phyloP scores from a whole-genome alignment of 2,113 vertebrate genomes.

The Aramus guarauna region DNA sequence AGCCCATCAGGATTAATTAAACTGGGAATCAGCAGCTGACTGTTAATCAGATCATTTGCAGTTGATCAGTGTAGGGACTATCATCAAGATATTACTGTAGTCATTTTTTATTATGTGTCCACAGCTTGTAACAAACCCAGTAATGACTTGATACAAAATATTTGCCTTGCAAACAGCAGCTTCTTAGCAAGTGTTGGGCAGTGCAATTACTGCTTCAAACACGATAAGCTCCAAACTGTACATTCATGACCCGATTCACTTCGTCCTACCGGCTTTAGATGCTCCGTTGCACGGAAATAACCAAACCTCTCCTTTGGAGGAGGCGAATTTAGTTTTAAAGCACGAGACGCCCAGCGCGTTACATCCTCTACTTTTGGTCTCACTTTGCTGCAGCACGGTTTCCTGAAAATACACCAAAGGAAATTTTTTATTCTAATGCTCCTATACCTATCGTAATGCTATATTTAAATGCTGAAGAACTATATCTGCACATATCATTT shows the following conservation, averaged over 20 bases:
- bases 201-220: slow-evolving; percentile 15
- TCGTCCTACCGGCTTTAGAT: neutral
- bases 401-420: neutral
- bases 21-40: slow-evolving; percentile 89
- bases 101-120: slow-evolving; percentile 43
- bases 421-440: neutral
- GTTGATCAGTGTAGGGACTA: slow-evolving; percentile 80
- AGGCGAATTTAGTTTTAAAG: neutral
- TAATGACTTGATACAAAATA: slow-evolving; percentile 36
- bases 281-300: neutral
- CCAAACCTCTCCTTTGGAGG: neutral
- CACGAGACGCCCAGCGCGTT: neutral
- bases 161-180: slow-evolving; percentile 32
- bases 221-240: neutral
- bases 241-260: slow-evolving; percentile 25
- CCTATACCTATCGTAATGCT: neutral
- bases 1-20: slow-evolving; percentile 99
- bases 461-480: neutral
- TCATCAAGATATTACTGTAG: slow-evolving; percentile 63
- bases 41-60: slow-evolving; percentile 88
- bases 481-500: neutral
- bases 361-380: neutral
- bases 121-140: neutral
- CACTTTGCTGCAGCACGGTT: neutral
- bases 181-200: slow-evolving; percentile 4